phyloP scores from a whole-genome alignment of 2,888 invertebrate species.

The Anodontia alba region DNA sequence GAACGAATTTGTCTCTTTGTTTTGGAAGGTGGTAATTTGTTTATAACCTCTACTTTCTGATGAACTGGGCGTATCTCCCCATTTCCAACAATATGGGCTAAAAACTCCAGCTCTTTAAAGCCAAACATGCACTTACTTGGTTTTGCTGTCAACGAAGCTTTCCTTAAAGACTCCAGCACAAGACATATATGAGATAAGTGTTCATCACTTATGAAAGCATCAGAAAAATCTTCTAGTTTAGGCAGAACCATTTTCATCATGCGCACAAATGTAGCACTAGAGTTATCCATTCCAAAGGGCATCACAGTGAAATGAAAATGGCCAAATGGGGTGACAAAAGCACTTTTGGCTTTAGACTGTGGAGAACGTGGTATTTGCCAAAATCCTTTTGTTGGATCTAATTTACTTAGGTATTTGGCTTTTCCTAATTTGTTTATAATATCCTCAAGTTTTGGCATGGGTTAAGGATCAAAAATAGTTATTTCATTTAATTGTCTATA shows the following conservation, averaged over 20 bases:
- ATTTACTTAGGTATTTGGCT: too few relatives aligned
- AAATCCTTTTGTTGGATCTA: not conserved
- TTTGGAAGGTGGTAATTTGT: not conserved
- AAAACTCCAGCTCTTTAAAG: not conserved
- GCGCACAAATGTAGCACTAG: not conserved
- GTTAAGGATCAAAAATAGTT: not conserved
- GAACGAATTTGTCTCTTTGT: not conserved
- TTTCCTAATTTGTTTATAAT: not conserved
- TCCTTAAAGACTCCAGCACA: not conserved
- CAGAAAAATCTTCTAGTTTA: not conserved
- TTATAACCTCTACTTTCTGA: not conserved
- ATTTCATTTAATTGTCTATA: not conserved
- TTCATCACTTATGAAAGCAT: not conserved
- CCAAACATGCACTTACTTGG: not conserved
- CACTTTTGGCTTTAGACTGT: not conserved
- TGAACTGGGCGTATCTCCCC: not conserved
- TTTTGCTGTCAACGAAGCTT: not conserved
- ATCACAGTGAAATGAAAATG: not conserved
- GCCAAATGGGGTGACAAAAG: not conserved
- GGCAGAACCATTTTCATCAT: too few relatives aligned
- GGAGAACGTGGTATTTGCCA: not conserved
- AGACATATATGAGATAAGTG: not conserved
- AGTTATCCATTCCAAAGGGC: not conserved
- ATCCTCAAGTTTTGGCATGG: slow-evolving; percentile 1
- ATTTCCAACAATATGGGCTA: not conserved